Evolutionary conservation across 2,113 vertebrate species (phyloP).

Genomic region (Leptodactylus fuscus): DNA sequence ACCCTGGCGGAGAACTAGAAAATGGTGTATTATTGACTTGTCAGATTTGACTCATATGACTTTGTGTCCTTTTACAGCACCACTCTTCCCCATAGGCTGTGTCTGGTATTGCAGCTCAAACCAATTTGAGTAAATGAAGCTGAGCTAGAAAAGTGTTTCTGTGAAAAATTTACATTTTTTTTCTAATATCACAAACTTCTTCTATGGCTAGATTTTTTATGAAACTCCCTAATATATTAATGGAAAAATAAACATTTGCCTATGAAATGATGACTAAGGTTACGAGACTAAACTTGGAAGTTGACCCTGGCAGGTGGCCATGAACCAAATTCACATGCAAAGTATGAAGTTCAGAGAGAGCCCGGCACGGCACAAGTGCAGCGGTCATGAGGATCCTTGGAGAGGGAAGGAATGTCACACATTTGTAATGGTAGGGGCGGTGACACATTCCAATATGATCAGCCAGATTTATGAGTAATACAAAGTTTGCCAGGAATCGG

Average conservation of each 20-base stretch:
- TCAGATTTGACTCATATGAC: no score
- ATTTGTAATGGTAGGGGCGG: not conserved
- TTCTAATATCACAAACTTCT: no score
- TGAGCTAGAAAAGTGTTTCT: no score
- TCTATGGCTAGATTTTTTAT: not conserved
- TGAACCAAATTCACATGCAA: constrained; percentile 4
- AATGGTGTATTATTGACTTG: no score
- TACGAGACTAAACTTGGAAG: not conserved
- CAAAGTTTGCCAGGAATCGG: not conserved
- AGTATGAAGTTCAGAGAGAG: not conserved
- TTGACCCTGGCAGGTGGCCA: not conserved
- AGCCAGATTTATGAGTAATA: not conserved
- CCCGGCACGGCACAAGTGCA: not conserved
- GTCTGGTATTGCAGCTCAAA: no score
- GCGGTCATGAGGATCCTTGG: not conserved
- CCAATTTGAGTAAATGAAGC: no score
- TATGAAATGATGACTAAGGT: not conserved
- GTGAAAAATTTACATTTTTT: no score
- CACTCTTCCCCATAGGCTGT: no score
- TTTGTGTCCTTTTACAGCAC: no score
- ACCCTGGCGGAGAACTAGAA: no score
- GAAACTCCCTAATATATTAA: no score
- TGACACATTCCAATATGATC: constrained; percentile 3
- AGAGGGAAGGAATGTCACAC: not conserved
- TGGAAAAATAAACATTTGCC: constrained; percentile 14